Evolutionary conservation across 2,113 vertebrate genomes (phyloP), one percentile per base, ranked within the genome.

Genomic region (Geococcyx californianus): DNA sequence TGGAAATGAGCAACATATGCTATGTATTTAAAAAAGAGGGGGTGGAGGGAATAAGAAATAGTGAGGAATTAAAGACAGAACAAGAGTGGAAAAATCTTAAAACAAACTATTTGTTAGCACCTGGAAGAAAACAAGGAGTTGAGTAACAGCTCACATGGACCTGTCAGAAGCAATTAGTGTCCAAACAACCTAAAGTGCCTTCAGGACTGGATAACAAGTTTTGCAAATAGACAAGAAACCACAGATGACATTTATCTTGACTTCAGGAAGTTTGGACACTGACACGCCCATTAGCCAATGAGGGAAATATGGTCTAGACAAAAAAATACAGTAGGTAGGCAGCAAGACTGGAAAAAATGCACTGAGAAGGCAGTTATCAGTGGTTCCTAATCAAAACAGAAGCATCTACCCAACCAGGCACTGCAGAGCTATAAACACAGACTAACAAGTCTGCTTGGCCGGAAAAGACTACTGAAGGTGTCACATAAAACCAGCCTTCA

Each of bases 131-230:
- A 81, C 15, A 84, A 64, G 77, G 47, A 74, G 80, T 95, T 96
- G 86, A 90, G 16, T 95, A 96, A 97, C 84, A 84, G 68, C 86
- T 92, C 80, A 95, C 67, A 78, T 18, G 73, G 80, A 56, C 80
- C 78, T 91, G 94, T 94, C 95, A 94, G 70, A 91, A 84, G 52
- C 80, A 89, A 87, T 97, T 81, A 94, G 16, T 15, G 19, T 60
- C 58, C 77, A 75, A 92, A 84, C 73, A 87, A 89, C 58, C 44
- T 72, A 64, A 97, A 95, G 40, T 84, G 89, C 96, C 94, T 94
- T 64, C 69, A 81, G 91, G 96, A 87, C 69, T 87, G 80, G 60
- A 81, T 84, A 95, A 94, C 18, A 92, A 74, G 92, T 38, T 96
- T 87, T 84, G 55, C 72, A 94, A 93, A 80, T 7, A 93, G 29